Base-by-base conservation (phyloP, 2,888 invertebrate genomes). In the Trachelus stipa region DNA sequence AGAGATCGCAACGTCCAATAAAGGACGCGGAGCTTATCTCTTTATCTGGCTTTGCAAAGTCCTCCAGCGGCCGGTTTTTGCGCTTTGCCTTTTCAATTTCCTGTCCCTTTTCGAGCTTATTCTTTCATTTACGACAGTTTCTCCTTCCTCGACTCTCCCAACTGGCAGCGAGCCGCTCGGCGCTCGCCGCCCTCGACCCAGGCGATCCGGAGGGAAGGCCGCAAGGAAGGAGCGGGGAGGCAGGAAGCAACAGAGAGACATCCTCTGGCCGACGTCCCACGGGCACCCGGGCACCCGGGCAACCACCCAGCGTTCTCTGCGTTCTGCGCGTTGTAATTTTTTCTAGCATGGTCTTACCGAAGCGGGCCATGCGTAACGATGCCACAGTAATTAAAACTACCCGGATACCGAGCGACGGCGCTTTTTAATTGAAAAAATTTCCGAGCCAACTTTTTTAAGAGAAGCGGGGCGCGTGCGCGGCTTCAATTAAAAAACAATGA, bases 381-480 rank as follows among this genome's bases (percentile, higher is more conserved):
- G 88, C 88, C 87, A 87, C 88, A 89, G 88, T 90, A 90, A 90
- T 90, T 90, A 90, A 90, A 90, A 89, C 85, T 84, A 85, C 85
- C 84, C 82, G 81, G 82, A 81, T 81, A 81, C 81, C 81, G 77
- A 83, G 83, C 81, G 81, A 77, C 79, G 83, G 84, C 84, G 84
- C 82, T 87, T 88, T 90, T 89, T 90, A 89, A 90, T 89, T 90
- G 88, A 89, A 90, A 90, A 90, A 89, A 90, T 87, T 89, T 89
- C 85, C 85, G 82, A 84, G 86, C 85, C 82, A 88, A 89, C 88
- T 87, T 88, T 85, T 80, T 82, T 86, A 82, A 77, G 34, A 77
- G 77, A 68, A 35, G 68, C 76, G 75, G 77, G 75, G 73, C 73
- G 78, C 68, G 69, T 76, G 76, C 79, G 79, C 74, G 76, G 82